Evolutionary conservation across 1,140 invertebrate species (phyloP).

Genomic region (Brachionus rubens): DNA sequence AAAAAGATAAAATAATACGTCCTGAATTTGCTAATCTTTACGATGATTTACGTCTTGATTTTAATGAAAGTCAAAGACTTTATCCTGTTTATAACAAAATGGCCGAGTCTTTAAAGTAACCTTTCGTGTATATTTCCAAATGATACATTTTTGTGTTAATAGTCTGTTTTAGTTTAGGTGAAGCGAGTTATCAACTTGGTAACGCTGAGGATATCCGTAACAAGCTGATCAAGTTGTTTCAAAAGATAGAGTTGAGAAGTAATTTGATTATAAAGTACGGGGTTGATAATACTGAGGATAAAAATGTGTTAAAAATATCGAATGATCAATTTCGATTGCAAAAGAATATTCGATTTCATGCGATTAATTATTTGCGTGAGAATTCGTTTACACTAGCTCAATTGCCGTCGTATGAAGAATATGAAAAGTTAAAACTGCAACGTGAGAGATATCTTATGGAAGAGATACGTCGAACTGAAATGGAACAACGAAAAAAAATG

Average conservation of each 20-base stretch:
- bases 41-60: conserved; percentile 67
- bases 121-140: conserved; percentile 49
- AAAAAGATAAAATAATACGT: conserved; percentile 18
- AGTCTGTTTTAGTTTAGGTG: conserved; percentile 80
- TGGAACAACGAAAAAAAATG: conserved; percentile 23
- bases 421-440: neutral
- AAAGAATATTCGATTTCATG: conserved; percentile 26
- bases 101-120: conserved; percentile 68
- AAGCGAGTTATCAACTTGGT: conserved; percentile 76
- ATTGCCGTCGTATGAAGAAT: conserved; percentile 3
- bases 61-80: conserved; percentile 72
- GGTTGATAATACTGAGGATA: neutral
- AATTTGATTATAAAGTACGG: neutral
- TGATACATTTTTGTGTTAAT: too few species aligned
- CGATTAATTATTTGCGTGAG: conserved; percentile 34
- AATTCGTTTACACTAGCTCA: conserved; percentile 29
- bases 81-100: conserved; percentile 81
- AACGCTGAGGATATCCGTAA: conserved; percentile 77
- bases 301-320: neutral
- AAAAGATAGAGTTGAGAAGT: conserved; percentile 74
- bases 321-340: conserved; percentile 21
- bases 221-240: conserved; percentile 78
- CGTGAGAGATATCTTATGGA: conserved; percentile 14
- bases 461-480: neutral
- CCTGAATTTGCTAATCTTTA: conserved; percentile 42